Conservation (phyloP, 2,797 vertebrate genomes). For the Triplophysa bombifrons region DNA sequence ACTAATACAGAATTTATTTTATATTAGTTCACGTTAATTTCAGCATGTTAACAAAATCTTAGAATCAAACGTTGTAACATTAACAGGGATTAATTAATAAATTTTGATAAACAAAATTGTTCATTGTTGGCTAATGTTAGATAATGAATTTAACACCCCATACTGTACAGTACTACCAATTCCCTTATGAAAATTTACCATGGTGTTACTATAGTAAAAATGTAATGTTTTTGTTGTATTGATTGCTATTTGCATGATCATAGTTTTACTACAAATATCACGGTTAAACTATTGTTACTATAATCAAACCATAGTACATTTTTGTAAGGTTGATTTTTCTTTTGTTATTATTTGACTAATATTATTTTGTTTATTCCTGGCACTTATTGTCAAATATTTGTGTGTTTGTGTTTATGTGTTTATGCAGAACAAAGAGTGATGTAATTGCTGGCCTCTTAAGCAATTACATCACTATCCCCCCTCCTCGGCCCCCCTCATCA, state of each 20-base stretch:
- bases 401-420: neutral
- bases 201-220: too few species aligned
- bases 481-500: neutral
- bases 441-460: conserved; percentile 23
- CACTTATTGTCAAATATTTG: neutral
- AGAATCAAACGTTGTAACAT: too few species aligned
- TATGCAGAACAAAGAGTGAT: conserved; percentile 25
- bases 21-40: too few species aligned
- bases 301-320: neutral
- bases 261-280: neutral
- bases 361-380: neutral
- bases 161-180: too few species aligned
- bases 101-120: too few species aligned
- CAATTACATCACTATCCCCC: conserved; percentile 5
- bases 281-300: neutral
- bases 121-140: too few species aligned
- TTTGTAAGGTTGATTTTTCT: neutral
- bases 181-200: too few species aligned
- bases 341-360: neutral
- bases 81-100: too few species aligned
- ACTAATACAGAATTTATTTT: too few species aligned
- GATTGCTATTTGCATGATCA: neutral
- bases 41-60: too few species aligned
- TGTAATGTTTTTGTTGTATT: too few species aligned
- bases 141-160: too few species aligned